phyloP scores from a whole-genome alignment of 1,140 invertebrate genomes.

The Pteromalus puparum region DNA sequence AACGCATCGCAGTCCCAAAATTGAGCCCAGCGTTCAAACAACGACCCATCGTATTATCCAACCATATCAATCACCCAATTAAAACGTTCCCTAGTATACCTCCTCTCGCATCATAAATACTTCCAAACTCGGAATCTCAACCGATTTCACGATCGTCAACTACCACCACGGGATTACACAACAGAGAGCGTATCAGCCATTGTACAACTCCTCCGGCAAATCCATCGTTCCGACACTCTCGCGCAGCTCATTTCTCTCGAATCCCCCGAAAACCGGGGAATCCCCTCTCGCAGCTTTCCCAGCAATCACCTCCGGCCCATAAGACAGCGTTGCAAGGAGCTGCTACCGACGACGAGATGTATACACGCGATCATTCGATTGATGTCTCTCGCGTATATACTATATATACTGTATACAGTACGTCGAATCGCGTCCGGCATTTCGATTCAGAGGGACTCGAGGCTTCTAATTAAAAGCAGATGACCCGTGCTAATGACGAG shows the following conservation, averaged over 20 bases:
- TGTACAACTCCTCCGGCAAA: not conserved
- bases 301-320: not conserved
- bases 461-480: slow-evolving; percentile 48
- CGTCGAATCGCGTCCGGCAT: too few species aligned
- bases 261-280: not conserved
- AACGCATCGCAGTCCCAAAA: too few species aligned
- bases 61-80: not conserved
- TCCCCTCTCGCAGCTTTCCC: not conserved
- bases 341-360: not conserved
- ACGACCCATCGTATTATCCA: too few species aligned
- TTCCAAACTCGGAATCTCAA: not conserved
- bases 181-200: not conserved
- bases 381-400: not conserved
- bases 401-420: not conserved
- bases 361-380: not conserved
- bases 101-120: not conserved
- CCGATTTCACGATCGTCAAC: not conserved
- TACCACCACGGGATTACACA: not conserved
- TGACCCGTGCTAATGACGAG: slow-evolving; percentile 44
- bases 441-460: not conserved
- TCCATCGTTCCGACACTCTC: not conserved
- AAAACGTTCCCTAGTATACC: not conserved
- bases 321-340: not conserved
- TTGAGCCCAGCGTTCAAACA: too few species aligned
- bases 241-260: not conserved